A percentile compares a stretch with the other conserved stretches of the same genome.
phyloP scores from a whole-genome alignment of 2,113 vertebrate genomes.

The Plestiodon gilberti region DNA sequence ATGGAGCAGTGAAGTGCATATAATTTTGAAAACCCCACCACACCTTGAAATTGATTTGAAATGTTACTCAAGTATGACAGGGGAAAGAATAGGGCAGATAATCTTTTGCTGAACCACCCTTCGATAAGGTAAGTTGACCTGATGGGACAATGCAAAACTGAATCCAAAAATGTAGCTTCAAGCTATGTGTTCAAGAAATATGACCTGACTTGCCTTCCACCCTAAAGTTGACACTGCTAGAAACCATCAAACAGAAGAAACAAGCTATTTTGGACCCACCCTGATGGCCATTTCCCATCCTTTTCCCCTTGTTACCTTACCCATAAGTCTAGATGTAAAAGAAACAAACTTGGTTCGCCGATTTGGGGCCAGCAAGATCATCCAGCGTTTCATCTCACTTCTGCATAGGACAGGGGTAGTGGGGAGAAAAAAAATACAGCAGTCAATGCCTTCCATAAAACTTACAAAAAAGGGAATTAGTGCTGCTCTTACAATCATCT shows the following conservation, averaged over 20 bases:
- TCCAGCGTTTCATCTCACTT: slow-evolving; percentile 97
- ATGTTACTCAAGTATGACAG: background rate
- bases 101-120: background rate
- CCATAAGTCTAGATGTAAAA: slow-evolving; percentile 86
- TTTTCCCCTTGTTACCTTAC: slow-evolving; percentile 72
- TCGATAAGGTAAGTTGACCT: background rate
- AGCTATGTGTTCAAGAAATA: background rate
- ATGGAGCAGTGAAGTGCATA: background rate
- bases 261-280: background rate
- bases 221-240: background rate
- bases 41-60: background rate
- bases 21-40: background rate
- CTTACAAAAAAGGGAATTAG: background rate
- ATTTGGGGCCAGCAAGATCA: slow-evolving; percentile 91
- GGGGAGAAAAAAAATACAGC: background rate
- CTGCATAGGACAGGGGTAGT: slow-evolving; percentile 68
- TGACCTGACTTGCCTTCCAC: background rate
- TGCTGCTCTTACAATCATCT: background rate
- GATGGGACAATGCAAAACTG: background rate
- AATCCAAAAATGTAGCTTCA: background rate
- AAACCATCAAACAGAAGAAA: background rate
- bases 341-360: slow-evolving; percentile 92
- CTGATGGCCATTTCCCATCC: background rate
- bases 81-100: background rate
- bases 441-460: background rate